Conservation (phyloP, 2,888 invertebrate genomes). For the Oithona nana region DNA sequence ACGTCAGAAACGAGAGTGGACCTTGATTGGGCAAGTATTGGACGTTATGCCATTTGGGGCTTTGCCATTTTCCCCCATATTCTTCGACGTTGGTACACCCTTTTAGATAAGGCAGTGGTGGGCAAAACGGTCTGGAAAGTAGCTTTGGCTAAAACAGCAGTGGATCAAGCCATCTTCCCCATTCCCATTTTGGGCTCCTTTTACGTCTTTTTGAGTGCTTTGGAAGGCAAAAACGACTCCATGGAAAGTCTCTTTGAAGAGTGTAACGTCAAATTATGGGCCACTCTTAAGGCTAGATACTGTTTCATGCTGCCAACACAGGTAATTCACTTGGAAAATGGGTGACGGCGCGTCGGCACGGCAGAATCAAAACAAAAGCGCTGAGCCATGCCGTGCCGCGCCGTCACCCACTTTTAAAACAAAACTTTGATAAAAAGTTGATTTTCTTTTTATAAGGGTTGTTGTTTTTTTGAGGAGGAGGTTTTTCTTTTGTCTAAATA, state of each 20-base stretch:
- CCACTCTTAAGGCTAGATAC: not conserved
- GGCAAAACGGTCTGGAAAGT: not conserved
- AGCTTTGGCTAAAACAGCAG: not conserved
- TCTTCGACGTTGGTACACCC: not conserved
- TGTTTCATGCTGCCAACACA: not conserved
- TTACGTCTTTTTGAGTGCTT: not conserved
- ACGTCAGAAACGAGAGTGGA: not conserved
- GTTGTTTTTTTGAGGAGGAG: too few species aligned
- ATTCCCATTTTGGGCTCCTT: not conserved
- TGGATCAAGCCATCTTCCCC: not conserved
- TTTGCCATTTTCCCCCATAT: slow-evolving; percentile 1
- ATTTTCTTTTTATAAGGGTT: not conserved
- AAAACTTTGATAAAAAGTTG: not conserved
- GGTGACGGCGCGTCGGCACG: too few species aligned
- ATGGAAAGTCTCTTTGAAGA: not conserved
- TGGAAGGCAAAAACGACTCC: not conserved
- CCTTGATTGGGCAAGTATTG: not conserved
- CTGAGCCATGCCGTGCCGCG: too few species aligned
- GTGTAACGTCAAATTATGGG: not conserved
- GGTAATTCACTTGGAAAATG: too few species aligned
- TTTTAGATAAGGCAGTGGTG: not conserved
- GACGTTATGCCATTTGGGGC: not conserved
- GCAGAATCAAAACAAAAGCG: too few species aligned
- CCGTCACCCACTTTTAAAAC: too few species aligned
- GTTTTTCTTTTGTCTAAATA: not conserved